Conservation (phyloP, 2,113 vertebrate species). For the Chrysemys picta region DNA sequence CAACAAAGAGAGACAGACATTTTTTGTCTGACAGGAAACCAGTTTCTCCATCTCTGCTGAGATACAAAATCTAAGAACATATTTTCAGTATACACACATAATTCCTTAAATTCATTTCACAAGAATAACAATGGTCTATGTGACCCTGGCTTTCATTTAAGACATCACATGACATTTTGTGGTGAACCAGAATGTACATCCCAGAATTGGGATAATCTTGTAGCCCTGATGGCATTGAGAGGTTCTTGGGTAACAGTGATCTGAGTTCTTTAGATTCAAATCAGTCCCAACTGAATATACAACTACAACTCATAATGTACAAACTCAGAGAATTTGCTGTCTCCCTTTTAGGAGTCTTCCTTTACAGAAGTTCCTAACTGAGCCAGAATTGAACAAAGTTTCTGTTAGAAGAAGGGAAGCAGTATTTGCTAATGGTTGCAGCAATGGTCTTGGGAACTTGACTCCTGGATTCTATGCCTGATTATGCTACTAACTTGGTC, state of each 20-base stretch:
- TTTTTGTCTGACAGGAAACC: background rate
- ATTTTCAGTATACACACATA: background rate
- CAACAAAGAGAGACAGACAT: background rate
- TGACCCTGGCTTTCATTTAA: background rate
- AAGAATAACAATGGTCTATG: background rate
- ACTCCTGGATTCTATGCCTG: background rate
- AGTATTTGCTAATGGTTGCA: background rate
- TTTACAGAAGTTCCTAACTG: background rate
- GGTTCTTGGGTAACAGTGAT: background rate
- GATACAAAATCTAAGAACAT: background rate
- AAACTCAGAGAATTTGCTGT: background rate
- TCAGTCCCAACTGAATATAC: background rate
- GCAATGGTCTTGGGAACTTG: background rate
- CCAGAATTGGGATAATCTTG: background rate
- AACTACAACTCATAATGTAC: background rate
- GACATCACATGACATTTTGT: background rate
- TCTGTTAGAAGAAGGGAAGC: background rate
- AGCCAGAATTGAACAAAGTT: background rate
- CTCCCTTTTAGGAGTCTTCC: background rate
- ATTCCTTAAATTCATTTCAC: background rate
- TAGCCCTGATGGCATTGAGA: background rate
- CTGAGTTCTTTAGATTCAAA: background rate
- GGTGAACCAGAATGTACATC: background rate
- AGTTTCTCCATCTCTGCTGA: background rate
- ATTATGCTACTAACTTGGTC: background rate